Base-by-base conservation (phyloP, 1,140 invertebrate genomes). In the Neotoxoptera formosana region DNA sequence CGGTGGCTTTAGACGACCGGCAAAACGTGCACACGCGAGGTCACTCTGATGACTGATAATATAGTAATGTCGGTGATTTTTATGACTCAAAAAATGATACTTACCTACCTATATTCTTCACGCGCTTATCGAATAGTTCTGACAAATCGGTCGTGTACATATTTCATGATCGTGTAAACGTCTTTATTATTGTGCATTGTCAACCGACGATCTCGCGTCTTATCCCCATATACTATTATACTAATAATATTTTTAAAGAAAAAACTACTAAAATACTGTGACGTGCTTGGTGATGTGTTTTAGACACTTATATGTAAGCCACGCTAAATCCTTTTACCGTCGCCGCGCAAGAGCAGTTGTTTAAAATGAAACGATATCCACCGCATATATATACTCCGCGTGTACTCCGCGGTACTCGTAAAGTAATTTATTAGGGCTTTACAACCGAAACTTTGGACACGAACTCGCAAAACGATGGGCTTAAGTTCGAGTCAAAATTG, bases 381-480 rank as follows among this genome's bases (percentile, higher is more conserved):
- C 17, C 30, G 14, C 17, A 47, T 9, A 34, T 9, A 34, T 51
- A n/a, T 21, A n/a, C 34, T 14, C 21, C 7, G 11, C 6, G 20
- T 51, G n/a, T 48, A 48, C 25, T 20, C 51, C 51, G 47, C 2
- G 21, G 51, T 53, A 23, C 51, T 53, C 51, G 51, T 53, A 53
- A 48, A n/a, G 86, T 88, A n/a, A 88, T 88, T 88, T 88, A 88
- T 88, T 36, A 88, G n/a, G 30, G 86, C 20, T 88, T 51, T 88
- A 76, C 6, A 17, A 30, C 47, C 11, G 11, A 88, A 88, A 88
- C 86, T 88, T 88, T 88, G n/a, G 47, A 48, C 86, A 47, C 4
- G 45, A 87, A 88, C 48, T 88, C n/a, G 17, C 2, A 11, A 51
- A 88, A 88, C 20, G 47, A 88, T n/a, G n/a, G n/a, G n/a, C 47